Evolutionary conservation across 2,113 vertebrate genomes (phyloP).

Genomic region (Sander vitreus): DNA sequence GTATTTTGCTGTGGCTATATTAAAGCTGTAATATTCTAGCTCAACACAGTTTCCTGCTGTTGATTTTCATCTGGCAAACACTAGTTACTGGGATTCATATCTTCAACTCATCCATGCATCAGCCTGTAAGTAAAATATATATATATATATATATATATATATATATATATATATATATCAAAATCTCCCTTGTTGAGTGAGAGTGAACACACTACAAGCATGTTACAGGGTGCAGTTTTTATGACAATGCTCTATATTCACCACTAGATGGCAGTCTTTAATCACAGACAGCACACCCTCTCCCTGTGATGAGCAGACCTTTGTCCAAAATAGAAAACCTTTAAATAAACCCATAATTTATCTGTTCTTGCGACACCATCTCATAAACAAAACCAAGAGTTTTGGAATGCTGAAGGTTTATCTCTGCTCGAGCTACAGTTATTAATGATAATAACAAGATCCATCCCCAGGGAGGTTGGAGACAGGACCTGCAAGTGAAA

Average conservation of each 20-base stretch:
- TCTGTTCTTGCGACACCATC: constrained; percentile 81
- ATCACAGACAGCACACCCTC: constrained; percentile 23
- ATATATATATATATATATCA: no score
- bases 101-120: background rate
- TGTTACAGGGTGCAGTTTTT: background rate
- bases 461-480: constrained; percentile 75
- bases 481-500: constrained; percentile 77
- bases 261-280: constrained; percentile 75
- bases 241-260: background rate
- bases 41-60: background rate
- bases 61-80: background rate
- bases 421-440: constrained; percentile 75
- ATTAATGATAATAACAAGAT: constrained; percentile 82
- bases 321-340: constrained; percentile 83
- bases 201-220: background rate
- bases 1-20: background rate
- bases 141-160: no score
- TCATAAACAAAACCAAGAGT: constrained; percentile 80
- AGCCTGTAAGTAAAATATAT: background rate
- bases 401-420: constrained; percentile 85
- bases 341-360: constrained; percentile 82
- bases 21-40: background rate
- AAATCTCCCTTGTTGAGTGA: background rate
- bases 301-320: constrained; percentile 60
- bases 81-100: background rate